Evolutionary conservation across 2,797 vertebrate genomes (phyloP).

Genomic region (Steatocranus sp.): DNA sequence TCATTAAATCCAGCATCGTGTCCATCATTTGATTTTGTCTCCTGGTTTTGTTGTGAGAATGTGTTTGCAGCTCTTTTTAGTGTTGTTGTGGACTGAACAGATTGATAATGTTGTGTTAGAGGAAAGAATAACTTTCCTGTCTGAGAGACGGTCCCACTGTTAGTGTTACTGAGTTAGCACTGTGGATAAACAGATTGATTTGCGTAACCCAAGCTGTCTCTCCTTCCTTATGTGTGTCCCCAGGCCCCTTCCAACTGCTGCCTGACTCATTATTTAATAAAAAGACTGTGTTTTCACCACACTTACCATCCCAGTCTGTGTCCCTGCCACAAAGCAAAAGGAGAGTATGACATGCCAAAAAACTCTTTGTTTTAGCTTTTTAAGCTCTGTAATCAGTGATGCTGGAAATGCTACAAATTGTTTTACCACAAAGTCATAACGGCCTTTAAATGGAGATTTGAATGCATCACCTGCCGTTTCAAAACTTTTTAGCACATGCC

Average conservation of each 20-base stretch:
- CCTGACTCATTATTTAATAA: conserved; percentile 59
- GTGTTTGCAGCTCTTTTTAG: not conserved
- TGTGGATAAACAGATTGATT: conserved; percentile 59
- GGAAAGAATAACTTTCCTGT: conserved; percentile 14
- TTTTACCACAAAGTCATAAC: not conserved
- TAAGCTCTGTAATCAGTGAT: not conserved
- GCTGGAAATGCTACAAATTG: not conserved
- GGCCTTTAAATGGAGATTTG: not conserved
- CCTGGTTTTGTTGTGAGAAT: not conserved
- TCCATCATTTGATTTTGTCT: not conserved
- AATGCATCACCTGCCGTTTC: not conserved
- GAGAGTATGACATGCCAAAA: not conserved
- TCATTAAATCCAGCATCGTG: not conserved
- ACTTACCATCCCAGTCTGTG: conserved; percentile 16
- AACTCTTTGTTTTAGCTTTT: not conserved
- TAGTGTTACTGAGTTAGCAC: conserved; percentile 32
- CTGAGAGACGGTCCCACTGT: conserved; percentile 5
- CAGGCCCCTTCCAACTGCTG: conserved; percentile 56
- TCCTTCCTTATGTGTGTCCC: conserved; percentile 33
- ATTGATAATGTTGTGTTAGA: conserved; percentile 4
- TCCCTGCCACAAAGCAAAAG: conserved; percentile 3
- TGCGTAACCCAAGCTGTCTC: conserved; percentile 48
- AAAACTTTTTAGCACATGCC: not conserved
- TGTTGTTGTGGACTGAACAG: not conserved
- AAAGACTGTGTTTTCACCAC: conserved; percentile 26